Evolutionary conservation across 2,888 invertebrate genomes (phyloP).

Genomic region (Gerris lacustris): DNA sequence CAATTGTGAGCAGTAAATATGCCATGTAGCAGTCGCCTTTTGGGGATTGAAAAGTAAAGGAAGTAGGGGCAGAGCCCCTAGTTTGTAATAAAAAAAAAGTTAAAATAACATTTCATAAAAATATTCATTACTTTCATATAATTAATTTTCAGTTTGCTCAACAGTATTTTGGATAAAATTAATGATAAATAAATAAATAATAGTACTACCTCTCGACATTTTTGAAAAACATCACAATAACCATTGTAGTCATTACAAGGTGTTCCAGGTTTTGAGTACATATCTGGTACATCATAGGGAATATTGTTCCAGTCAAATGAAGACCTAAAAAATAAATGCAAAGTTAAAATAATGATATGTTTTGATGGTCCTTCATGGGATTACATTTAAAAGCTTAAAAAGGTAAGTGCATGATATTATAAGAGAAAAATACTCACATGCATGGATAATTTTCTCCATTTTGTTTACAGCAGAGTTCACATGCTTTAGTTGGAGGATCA

Average conservation of each 20-base stretch:
- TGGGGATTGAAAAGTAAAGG: too few species aligned
- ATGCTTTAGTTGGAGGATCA: constrained; percentile 73
- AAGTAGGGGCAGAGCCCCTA: too few species aligned
- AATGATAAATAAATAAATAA: too few species aligned
- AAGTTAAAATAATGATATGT: background rate
- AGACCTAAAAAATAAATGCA: constrained; percentile 42
- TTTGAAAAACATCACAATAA: constrained; percentile 59
- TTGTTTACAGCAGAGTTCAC: constrained; percentile 82
- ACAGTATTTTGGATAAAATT: too few species aligned
- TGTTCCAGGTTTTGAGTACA: constrained; percentile 86
- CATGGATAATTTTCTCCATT: constrained; percentile 73
- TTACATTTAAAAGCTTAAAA: too few species aligned
- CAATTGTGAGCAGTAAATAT: too few species aligned
- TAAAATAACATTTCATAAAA: too few species aligned
- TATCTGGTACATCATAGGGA: constrained; percentile 83
- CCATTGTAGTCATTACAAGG: constrained; percentile 90
- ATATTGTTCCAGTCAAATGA: constrained; percentile 81
- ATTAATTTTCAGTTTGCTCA: too few species aligned
- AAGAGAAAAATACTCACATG: constrained; percentile 40
- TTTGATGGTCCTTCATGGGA: too few species aligned
- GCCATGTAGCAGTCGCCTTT: too few species aligned
- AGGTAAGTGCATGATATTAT: background rate
- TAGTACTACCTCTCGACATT: constrained; percentile 57
- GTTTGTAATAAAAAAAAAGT: too few species aligned
- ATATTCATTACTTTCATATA: too few species aligned